Evolutionary conservation across 2,888 invertebrate species (phyloP).

Genomic region (Pristionchus entomophagus): DNA sequence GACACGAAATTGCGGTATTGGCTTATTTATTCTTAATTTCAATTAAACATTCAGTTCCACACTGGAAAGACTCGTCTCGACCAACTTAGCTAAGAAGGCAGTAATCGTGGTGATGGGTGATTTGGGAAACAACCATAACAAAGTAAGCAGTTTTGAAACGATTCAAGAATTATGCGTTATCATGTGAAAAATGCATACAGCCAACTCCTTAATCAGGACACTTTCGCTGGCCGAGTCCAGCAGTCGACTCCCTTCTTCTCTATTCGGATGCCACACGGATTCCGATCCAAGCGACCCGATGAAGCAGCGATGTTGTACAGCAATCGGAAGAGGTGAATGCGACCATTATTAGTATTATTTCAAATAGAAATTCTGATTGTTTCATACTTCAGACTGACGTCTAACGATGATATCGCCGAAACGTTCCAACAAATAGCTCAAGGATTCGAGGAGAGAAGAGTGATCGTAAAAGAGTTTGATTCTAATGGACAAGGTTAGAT

Average conservation of each 20-base stretch:
- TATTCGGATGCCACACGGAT: slow-evolving; percentile 9
- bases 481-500: background rate
- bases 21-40: background rate
- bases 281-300: background rate
- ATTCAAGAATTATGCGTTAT: too few species aligned
- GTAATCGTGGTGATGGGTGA: slow-evolving; percentile 10
- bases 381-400: background rate
- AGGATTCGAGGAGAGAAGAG: background rate
- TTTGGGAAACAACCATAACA: background rate
- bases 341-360: too few species aligned
- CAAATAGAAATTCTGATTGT: too few species aligned
- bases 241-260: slow-evolving; percentile 26
- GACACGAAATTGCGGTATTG: background rate
- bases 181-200: too few species aligned
- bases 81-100: background rate
- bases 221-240: background rate
- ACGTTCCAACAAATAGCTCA: background rate
- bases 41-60: slow-evolving; percentile 7
- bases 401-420: background rate
- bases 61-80: background rate
- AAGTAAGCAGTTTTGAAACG: background rate
- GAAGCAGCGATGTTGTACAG: background rate
- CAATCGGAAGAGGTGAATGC: slow-evolving; percentile 33
- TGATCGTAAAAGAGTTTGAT: background rate
- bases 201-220: slow-evolving; percentile 14